Percentiles rank a stretch among this genome's conserved stretches.
These are phyloP conservation scores for Orthosia incerta DNA, from an alignment of 2,888 invertebrate species.

Conservation along the genomic window DNA sequence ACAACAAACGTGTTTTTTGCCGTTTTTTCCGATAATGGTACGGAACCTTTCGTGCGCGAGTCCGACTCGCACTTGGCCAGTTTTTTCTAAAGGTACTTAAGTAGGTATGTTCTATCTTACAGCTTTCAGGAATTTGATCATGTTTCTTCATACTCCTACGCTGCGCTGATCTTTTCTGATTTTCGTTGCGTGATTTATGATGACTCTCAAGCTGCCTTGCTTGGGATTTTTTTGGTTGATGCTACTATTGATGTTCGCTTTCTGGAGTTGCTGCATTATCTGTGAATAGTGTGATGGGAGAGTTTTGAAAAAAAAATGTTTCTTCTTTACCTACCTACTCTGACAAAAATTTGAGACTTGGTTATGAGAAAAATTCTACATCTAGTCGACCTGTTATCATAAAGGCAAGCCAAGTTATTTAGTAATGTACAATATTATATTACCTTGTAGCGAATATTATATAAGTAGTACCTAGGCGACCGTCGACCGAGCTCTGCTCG, in stretches of 20 bases:
- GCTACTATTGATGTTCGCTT: background rate
- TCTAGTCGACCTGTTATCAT: background rate
- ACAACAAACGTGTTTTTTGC: too few species aligned
- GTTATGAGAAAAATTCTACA: background rate
- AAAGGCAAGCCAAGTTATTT: background rate
- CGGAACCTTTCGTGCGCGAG: too few species aligned
- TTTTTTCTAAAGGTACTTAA: background rate
- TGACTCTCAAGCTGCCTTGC: too few species aligned
- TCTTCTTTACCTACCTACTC: too few species aligned
- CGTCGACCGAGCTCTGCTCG: too few species aligned
- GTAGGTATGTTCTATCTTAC: background rate
- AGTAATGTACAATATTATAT: background rate
- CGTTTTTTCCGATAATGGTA: too few species aligned
- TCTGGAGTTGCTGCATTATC: background rate
- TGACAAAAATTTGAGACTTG: background rate
- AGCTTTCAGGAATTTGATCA: background rate
- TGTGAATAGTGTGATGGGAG: too few species aligned
- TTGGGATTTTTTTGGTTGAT: background rate
- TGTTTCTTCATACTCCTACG: background rate
- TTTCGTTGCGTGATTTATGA: background rate
- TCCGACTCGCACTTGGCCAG: too few species aligned
- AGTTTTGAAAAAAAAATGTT: too few species aligned
- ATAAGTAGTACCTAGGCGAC: too few species aligned
- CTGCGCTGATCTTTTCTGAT: background rate
- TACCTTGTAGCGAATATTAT: constrained; percentile 14